These are phyloP conservation scores for Lepidothrix coronata DNA, from an alignment of 2,113 vertebrate species.

Conservation along the genomic window DNA sequence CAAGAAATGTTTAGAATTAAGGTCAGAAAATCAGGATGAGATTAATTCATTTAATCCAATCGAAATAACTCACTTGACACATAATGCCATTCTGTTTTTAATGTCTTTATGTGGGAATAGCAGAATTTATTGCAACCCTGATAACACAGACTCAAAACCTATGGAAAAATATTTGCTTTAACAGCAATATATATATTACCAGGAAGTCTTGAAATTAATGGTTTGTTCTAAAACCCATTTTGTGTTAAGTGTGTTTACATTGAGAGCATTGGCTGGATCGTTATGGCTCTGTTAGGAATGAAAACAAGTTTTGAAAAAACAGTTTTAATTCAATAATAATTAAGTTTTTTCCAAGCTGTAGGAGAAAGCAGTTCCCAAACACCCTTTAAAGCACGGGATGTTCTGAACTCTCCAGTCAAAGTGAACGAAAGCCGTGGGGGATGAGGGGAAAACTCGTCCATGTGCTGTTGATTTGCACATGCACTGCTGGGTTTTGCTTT, in stretches of 20 bases:
- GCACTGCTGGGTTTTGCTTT: not conserved
- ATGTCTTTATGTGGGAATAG: not conserved
- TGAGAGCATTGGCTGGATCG: not conserved
- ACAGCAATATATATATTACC: not conserved
- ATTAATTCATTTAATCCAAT: not conserved
- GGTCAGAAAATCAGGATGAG: not conserved
- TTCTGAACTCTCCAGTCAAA: not conserved
- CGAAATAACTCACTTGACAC: not conserved
- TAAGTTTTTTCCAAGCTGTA: not conserved
- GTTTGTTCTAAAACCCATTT: not conserved
- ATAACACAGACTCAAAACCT: not conserved
- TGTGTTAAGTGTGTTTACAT: not conserved
- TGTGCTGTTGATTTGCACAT: constrained; percentile 27
- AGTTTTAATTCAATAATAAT: constrained; percentile 26
- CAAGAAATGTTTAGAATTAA: constrained; percentile 5
- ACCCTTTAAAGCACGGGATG: not conserved
- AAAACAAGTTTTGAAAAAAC: constrained; percentile 40
- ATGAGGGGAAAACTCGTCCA: not conserved
- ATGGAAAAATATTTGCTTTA: not conserved
- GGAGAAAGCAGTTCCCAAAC: constrained; percentile 7
- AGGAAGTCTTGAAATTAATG: not conserved
- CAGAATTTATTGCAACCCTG: not conserved
- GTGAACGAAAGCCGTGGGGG: not conserved
- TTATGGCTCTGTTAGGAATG: constrained; percentile 4
- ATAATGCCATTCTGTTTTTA: not conserved